Conservation (phyloP, 1,140 invertebrate genomes). For the Saccostrea cuccullata region DNA sequence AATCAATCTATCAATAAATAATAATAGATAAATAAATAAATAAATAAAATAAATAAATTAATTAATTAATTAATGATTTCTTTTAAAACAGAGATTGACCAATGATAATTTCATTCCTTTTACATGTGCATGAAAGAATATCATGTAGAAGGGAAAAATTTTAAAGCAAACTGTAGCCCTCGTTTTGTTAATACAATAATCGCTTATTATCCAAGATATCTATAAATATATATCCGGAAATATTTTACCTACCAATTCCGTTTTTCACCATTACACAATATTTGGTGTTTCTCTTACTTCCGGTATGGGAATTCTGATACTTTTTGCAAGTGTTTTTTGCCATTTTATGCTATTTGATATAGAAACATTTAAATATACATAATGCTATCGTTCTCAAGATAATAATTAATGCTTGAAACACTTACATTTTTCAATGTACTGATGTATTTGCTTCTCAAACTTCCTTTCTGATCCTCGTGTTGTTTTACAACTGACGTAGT, state of each 20-base stretch:
- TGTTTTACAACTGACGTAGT: not conserved
- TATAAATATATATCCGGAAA: not conserved
- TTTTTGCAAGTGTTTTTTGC: not conserved
- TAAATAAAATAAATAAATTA: too few relatives aligned
- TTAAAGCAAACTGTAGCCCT: too few relatives aligned
- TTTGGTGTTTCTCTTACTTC: not conserved
- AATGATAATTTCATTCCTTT: too few relatives aligned
- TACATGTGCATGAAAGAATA: too few relatives aligned
- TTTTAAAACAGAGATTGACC: too few relatives aligned
- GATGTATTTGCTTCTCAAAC: not conserved
- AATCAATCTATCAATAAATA: too few relatives aligned
- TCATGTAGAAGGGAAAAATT: too few relatives aligned
- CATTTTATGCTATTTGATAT: not conserved
- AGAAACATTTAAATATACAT: not conserved
- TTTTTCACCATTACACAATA: not conserved
- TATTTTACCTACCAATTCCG: not conserved
- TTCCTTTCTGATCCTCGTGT: not conserved
- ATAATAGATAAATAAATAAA: too few relatives aligned
- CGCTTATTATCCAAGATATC: too few relatives aligned
- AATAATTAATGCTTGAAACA: not conserved
- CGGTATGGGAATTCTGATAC: constrained; percentile 19
- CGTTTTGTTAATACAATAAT: too few relatives aligned
- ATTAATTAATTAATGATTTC: too few relatives aligned
- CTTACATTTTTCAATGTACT: not conserved
- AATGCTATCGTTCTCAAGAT: not conserved